Evolutionary conservation across 2,113 vertebrate genomes (phyloP).

Genomic region (Podiceps cristatus): DNA sequence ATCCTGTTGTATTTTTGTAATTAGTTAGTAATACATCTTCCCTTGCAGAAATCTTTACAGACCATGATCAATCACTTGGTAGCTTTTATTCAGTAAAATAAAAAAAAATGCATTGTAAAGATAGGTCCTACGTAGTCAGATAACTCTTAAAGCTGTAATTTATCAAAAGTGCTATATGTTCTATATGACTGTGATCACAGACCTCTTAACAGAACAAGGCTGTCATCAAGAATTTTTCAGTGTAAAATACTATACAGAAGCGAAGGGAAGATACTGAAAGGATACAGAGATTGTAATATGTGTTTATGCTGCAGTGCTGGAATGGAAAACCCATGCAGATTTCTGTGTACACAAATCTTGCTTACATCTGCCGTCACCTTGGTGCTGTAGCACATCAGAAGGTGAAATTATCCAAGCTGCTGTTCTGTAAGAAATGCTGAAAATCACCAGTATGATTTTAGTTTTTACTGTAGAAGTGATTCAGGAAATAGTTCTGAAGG

Average conservation of each 20-base stretch:
- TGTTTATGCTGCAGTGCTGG: background rate
- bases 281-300: too few species aligned
- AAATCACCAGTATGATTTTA: background rate
- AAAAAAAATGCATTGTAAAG: background rate
- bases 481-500: background rate
- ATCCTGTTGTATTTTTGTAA: background rate
- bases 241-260: background rate
- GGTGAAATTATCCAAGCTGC: background rate
- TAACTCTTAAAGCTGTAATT: background rate
- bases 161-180: background rate
- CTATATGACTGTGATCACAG: background rate
- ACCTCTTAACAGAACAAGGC: background rate
- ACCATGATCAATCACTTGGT: background rate
- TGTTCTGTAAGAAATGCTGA: background rate
- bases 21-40: background rate
- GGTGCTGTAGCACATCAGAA: background rate
- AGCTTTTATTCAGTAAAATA: background rate
- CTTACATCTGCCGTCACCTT: background rate
- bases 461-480: background rate
- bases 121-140: background rate
- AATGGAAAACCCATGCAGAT: background rate
- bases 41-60: background rate
- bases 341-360: background rate
- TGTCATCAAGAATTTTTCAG: background rate
- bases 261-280: background rate